Conservation (phyloP, 2,888 invertebrate genomes). For the Mactromeris polynyma region DNA sequence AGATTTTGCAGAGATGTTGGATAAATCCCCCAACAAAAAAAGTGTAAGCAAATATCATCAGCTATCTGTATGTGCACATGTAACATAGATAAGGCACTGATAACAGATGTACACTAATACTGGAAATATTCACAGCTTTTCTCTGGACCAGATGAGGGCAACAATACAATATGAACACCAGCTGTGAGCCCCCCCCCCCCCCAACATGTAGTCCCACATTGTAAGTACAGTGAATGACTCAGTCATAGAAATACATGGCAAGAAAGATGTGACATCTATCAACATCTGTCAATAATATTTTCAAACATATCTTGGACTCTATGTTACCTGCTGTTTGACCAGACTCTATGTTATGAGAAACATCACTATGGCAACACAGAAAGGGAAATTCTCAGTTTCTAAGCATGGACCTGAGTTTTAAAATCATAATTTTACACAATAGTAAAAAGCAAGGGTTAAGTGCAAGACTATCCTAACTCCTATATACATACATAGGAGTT, state of each 20-base stretch:
- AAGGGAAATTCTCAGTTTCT: too few species aligned
- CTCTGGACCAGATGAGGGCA: background rate
- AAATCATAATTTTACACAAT: too few species aligned
- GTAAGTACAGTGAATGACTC: background rate
- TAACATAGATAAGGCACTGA: background rate
- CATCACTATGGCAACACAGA: too few species aligned
- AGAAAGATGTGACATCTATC: constrained; percentile 2
- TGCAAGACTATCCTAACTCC: too few species aligned
- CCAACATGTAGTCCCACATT: background rate
- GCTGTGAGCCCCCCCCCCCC: background rate
- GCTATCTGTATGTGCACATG: background rate
- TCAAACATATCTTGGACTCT: background rate
- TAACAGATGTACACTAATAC: background rate
- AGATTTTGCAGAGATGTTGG: background rate
- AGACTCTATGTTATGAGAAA: too few species aligned
- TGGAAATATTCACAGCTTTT: too few species aligned
- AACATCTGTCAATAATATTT: constrained; percentile 3
- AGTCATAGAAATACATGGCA: background rate
- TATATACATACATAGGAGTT: too few species aligned
- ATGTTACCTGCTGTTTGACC: too few species aligned
- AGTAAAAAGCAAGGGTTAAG: too few species aligned
- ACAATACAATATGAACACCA: background rate
- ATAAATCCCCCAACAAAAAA: background rate
- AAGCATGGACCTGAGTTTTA: too few species aligned
- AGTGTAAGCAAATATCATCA: background rate